phyloP scores from a whole-genome alignment of 2,888 invertebrate species.

The Lottia gigantea region DNA sequence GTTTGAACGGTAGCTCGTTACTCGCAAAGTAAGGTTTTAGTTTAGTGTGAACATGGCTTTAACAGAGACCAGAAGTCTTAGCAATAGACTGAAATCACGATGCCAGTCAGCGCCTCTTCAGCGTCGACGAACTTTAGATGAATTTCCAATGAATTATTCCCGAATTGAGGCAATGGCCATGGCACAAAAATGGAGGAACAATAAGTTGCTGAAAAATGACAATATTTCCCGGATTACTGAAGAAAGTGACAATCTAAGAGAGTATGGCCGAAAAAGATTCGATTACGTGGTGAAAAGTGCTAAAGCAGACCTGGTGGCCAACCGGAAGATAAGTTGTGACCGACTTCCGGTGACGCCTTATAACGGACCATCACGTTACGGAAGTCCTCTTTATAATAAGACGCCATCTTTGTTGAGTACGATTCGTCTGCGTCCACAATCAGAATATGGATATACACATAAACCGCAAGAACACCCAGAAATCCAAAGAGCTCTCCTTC shows the following conservation, averaged over 20 bases:
- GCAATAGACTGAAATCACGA: background rate
- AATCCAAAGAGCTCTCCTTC: conserved; percentile 37
- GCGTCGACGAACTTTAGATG: conserved; percentile 42
- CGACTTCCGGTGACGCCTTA: conserved; percentile 19
- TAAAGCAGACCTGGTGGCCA: background rate
- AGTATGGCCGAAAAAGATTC: conserved; percentile 48
- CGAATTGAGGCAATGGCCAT: conserved; percentile 36
- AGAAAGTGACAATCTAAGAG: conserved; percentile 41
- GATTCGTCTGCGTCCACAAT: conserved; percentile 42
- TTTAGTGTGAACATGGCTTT: background rate
- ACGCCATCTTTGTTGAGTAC: conserved; percentile 40
- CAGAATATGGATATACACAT: conserved; percentile 30
- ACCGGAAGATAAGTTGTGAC: background rate
- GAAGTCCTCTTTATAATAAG: conserved; percentile 43
- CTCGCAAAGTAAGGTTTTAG: too few species aligned
- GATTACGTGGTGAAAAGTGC: conserved; percentile 35
- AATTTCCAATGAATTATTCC: conserved; percentile 46
- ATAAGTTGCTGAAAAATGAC: conserved; percentile 27
- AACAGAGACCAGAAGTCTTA: background rate
- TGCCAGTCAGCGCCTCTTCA: conserved; percentile 37
- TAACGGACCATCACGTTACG: conserved; percentile 42
- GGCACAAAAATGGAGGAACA: conserved; percentile 31
- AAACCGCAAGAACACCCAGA: conserved; percentile 36
- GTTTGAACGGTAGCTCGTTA: background rate
- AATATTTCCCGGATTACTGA: conserved; percentile 27